Evolutionary conservation across 2,113 vertebrate species (phyloP), one percentile per base, ranked within the genome.

Genomic region (Myrmecophaga tridactyla): DNA sequence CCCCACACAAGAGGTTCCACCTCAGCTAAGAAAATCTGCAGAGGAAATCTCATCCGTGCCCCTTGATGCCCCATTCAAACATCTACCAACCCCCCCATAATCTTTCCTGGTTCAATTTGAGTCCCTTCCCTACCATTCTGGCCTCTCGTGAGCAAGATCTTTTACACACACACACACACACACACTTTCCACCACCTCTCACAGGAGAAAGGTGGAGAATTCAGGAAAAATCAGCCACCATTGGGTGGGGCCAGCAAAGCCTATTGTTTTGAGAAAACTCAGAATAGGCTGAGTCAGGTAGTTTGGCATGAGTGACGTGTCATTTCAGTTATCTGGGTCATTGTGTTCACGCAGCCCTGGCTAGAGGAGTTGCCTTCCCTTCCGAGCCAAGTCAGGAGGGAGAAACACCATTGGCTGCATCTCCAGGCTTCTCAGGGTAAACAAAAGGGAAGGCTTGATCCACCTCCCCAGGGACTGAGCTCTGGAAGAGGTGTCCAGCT

Each of bases 251-350:
- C 20, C 34, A 15, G 23, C 20, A 1, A 46, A 4, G 4, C 39
- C 39, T 17, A 12, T 39, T 81, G 21, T 63, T 92, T 87, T 34
- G 62, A 53, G 73, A 43, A 69, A 36, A 73, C 29, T 58, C 56
- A 58, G 70, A 75, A 53, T 11, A 48, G 41, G 8, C 87, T 62
- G 70, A 84, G 36, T 65, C 34, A 81, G 56, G 53, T 41, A 53
- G 34, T 62, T 31, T 63, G 76, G 63, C 41, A 29, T 4, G 29
- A 75, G 76, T 12, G 39, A 95, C 56, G 56, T 20, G 73, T 86
- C 88, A 77, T 67, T 76, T 93, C n/a, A 6, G 75, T 87, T 94
- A 88, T 91, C 90, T 90, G n/a, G 96, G 95, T 90, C 95, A 72
- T 34, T 46, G 11, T 87, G 94, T 94, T 81, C n/a, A 18, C 13